Evolutionary conservation across 2,797 vertebrate species (phyloP).

Genomic region (Syngnathus rostellatus): DNA sequence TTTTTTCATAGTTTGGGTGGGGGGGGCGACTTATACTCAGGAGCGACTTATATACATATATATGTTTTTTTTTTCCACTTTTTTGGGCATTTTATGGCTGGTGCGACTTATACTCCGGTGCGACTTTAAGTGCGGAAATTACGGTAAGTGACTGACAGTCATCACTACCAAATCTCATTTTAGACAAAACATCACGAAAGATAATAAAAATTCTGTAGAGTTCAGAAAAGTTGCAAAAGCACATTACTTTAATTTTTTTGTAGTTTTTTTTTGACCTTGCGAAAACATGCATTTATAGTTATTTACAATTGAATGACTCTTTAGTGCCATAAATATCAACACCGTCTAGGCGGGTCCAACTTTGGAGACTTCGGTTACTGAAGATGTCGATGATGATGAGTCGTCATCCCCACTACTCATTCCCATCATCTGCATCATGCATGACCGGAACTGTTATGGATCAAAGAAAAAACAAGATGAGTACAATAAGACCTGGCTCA

Average conservation of each 20-base stretch:
- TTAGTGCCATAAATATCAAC: constrained; percentile 3
- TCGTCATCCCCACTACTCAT: constrained; percentile 59
- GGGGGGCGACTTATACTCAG: too few relatives aligned
- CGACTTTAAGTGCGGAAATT: too few relatives aligned
- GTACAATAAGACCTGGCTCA: background rate
- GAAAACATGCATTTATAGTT: constrained; percentile 13
- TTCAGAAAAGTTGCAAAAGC: background rate
- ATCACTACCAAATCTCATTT: background rate
- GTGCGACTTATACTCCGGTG: too few relatives aligned
- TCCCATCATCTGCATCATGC: constrained; percentile 64
- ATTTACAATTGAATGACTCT: constrained; percentile 45
- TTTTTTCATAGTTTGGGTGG: too few relatives aligned
- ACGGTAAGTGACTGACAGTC: background rate
- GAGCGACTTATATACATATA: too few relatives aligned
- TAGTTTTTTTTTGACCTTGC: constrained; percentile 1
- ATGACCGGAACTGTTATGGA: constrained; percentile 61
- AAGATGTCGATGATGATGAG: constrained; percentile 29
- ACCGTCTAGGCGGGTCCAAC: constrained; percentile 49
- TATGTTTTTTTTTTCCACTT: too few relatives aligned
- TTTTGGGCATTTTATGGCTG: too few relatives aligned
- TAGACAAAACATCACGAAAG: background rate
- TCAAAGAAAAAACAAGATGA: background rate
- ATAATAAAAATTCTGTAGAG: background rate
- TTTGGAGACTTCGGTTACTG: constrained; percentile 69
- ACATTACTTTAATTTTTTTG: background rate